Base-by-base conservation (phyloP, 1,140 invertebrate genomes). In the Prorops nasuta region DNA sequence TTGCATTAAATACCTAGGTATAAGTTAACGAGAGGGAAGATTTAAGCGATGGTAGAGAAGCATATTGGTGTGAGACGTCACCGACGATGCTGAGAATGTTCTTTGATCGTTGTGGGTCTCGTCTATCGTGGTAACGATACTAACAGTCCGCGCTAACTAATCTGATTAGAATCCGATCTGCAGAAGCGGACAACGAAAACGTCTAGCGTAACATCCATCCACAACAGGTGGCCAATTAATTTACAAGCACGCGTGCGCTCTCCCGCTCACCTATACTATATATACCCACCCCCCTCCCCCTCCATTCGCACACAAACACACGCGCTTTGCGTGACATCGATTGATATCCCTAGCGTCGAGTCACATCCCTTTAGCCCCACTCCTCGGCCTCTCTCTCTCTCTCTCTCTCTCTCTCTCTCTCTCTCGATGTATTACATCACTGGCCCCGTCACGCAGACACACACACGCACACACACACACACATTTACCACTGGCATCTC, bases 211-310 rank as follows among this genome's bases (percentile, higher is more conserved):
- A 44, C 53, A 49, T 42, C 38, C 60, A 41, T 10, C 36, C 53
- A 60, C 59, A 53, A 61, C 59, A 61, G 59, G 59, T 61, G 59
- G 59, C 58, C 59, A 60, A 61, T 61, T 61, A 61, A 61, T 61
- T 60, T 56, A 56, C 58, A 61, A 61, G 58, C 53, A 28, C 4
- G 4, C 24, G 24, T n/a, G 24, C 24, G 24, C 10, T 28, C 57
- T 49, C n/a, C n/a, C n/a, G n/a, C n/a, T n/a, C n/a, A n/a, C n/a
- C n/a, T n/a, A n/a, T n/a, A n/a, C n/a, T n/a, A n/a, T n/a, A n/a
- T n/a, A n/a, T n/a, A n/a, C n/a, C n/a, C n/a, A n/a, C n/a, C n/a
- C n/a, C n/a, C n/a, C n/a, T n/a, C n/a, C n/a, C n/a, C n/a, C n/a
- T n/a, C n/a, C n/a, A n/a, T n/a, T n/a, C n/a, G n/a, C n/a, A n/a